These are phyloP conservation scores for Druon quercuslanigerum DNA, from an alignment of 1,140 invertebrate species.

Conservation along the genomic window DNA sequence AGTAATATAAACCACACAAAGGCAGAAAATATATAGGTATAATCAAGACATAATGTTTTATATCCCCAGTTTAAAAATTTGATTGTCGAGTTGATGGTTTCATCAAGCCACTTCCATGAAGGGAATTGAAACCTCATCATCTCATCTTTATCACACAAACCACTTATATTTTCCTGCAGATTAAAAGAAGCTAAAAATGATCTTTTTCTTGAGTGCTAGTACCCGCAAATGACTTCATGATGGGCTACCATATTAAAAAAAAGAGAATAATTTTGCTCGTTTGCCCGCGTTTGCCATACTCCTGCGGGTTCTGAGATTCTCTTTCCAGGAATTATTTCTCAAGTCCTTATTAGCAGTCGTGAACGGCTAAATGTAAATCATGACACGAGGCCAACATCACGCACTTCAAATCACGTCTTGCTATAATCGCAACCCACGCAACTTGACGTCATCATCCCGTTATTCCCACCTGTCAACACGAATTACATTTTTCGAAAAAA, in stretches of 20 bases:
- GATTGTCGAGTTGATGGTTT: too few species aligned
- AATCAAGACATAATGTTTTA: too few species aligned
- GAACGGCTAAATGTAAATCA: neutral
- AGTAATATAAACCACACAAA: too few species aligned
- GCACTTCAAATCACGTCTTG: slow-evolving; percentile 50
- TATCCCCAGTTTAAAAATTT: too few species aligned
- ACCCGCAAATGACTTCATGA: slow-evolving; percentile 1
- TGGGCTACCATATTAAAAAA: neutral
- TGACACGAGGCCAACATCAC: slow-evolving; percentile 18
- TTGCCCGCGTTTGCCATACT: neutral
- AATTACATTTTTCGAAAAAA: slow-evolving; percentile 43
- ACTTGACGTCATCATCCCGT: slow-evolving; percentile 47
- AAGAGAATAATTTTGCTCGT: neutral
- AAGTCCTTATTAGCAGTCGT: slow-evolving; percentile 19
- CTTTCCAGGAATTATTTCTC: slow-evolving; percentile 24
- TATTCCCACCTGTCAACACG: slow-evolving; percentile 44
- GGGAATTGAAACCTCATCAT: neutral
- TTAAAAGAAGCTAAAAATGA: neutral
- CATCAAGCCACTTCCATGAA: neutral
- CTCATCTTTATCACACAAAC: neutral
- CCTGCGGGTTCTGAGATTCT: neutral
- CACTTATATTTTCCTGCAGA: slow-evolving; percentile 11
- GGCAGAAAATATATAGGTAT: too few species aligned
- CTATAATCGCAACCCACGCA: slow-evolving; percentile 53
- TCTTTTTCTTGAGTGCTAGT: neutral